These are phyloP conservation scores for Ennomos quercinarius DNA, from an alignment of 2,888 invertebrate species.

Conservation along the genomic window DNA sequence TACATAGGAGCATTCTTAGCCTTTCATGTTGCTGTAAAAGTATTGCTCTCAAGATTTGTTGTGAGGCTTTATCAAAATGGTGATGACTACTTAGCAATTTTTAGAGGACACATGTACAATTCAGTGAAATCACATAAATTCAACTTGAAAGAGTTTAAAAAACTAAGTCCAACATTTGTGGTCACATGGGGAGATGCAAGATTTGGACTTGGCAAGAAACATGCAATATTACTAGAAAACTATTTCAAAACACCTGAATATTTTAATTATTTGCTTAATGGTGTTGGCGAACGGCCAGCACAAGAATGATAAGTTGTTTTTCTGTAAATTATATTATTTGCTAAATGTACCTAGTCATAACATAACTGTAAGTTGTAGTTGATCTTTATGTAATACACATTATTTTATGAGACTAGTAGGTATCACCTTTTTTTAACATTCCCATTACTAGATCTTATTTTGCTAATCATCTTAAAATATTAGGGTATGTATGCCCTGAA, in stretches of 20 bases:
- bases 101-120: constrained; percentile 66
- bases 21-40: constrained; percentile 67
- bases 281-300: constrained; percentile 48
- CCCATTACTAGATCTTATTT: too few relatives aligned
- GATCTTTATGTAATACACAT: not conserved
- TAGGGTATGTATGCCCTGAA: too few relatives aligned
- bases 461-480: too few relatives aligned
- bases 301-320: constrained; percentile 14
- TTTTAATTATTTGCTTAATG: constrained; percentile 67
- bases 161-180: constrained; percentile 61
- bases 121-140: constrained; percentile 67
- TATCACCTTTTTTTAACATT: too few relatives aligned
- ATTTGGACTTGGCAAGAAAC: constrained; percentile 68
- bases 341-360: constrained; percentile 3
- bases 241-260: constrained; percentile 77
- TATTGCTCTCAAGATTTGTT: constrained; percentile 72
- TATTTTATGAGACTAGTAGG: not conserved
- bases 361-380: not conserved
- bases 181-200: constrained; percentile 75
- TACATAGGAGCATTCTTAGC: constrained; percentile 68
- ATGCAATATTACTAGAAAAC: constrained; percentile 70
- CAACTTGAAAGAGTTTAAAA: constrained; percentile 68
- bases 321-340: not conserved
- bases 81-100: constrained; percentile 75
- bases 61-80: constrained; percentile 72